Evolutionary conservation across 1,140 invertebrate genomes (phyloP).

Genomic region (Hyposmocoma kahamanoa): DNA sequence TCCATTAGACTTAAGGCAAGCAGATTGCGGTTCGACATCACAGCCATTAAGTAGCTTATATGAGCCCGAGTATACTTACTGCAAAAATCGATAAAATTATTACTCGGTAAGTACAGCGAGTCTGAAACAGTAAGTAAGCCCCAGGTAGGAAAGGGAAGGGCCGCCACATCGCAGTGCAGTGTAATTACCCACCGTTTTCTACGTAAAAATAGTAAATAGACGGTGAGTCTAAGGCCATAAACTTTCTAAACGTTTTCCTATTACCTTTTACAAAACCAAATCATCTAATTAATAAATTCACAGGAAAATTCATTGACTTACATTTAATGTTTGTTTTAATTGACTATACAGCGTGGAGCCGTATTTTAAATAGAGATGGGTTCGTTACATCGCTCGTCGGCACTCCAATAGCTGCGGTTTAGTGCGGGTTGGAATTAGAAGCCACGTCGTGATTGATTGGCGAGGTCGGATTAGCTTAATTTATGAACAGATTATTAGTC

Average conservation of each 20-base stretch:
- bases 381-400: background rate
- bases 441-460: background rate
- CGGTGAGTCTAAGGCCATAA: constrained; percentile 31
- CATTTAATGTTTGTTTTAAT: background rate
- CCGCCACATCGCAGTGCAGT: constrained; percentile 58
- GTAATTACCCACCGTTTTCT: constrained; percentile 40
- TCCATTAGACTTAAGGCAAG: too few relatives aligned
- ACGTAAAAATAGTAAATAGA: constrained; percentile 56
- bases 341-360: background rate
- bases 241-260: too few relatives aligned
- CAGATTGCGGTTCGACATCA: too few relatives aligned
- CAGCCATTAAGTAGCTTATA: too few relatives aligned
- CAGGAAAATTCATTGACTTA: too few relatives aligned
- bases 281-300: too few relatives aligned
- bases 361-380: background rate
- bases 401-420: background rate
- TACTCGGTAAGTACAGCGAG: too few relatives aligned
- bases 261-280: too few relatives aligned
- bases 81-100: too few relatives aligned
- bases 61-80: too few relatives aligned
- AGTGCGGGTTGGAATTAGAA: background rate
- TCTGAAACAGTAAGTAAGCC: too few relatives aligned
- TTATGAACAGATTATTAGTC: background rate
- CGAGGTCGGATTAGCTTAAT: background rate
- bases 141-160: too few relatives aligned